Evolutionary conservation across 1,140 invertebrate genomes (phyloP).

Genomic region (Sinonovacula constricta): DNA sequence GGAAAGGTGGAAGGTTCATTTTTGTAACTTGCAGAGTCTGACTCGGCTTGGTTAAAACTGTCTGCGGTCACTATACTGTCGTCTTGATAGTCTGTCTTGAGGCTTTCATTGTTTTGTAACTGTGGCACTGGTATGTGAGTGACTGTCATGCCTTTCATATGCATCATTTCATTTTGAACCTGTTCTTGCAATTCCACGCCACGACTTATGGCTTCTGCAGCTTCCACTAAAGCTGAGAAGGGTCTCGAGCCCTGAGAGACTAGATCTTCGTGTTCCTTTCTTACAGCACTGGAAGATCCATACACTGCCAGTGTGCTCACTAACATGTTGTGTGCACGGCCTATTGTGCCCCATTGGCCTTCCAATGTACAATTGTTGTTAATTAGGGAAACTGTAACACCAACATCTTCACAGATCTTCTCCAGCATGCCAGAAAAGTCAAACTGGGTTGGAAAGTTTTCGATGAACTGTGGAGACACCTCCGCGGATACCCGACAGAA

Average conservation of each 20-base stretch:
- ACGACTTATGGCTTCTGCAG: slow-evolving; percentile 44
- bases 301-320: slow-evolving; percentile 26
- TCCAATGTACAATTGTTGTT: slow-evolving; percentile 14
- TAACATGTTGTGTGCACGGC: slow-evolving; percentile 19
- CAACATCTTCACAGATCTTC: slow-evolving; percentile 30
- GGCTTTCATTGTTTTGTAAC: too few relatives aligned
- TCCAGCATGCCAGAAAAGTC: slow-evolving; percentile 29
- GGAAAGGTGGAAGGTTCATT: too few relatives aligned
- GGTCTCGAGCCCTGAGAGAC: slow-evolving; percentile 14
- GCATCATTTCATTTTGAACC: slow-evolving; percentile 24
- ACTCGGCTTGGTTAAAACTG: too few relatives aligned
- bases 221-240: slow-evolving; percentile 46
- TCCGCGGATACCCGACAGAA: slow-evolving; percentile 32
- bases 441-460: slow-evolving; percentile 30
- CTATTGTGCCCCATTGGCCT: slow-evolving; percentile 18
- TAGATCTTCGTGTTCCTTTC: not conserved
- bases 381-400: slow-evolving; percentile 21
- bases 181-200: slow-evolving; percentile 32
- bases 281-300: slow-evolving; percentile 13
- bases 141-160: slow-evolving; percentile 10
- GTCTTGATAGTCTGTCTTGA: too few relatives aligned
- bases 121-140: too few relatives aligned
- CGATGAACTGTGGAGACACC: slow-evolving; percentile 17
- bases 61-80: too few relatives aligned
- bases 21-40: too few relatives aligned